Evolutionary conservation across 2,113 vertebrate species (phyloP), one percentile per base, ranked within the genome.

Genomic region (Ctenodactylus gundi): DNA sequence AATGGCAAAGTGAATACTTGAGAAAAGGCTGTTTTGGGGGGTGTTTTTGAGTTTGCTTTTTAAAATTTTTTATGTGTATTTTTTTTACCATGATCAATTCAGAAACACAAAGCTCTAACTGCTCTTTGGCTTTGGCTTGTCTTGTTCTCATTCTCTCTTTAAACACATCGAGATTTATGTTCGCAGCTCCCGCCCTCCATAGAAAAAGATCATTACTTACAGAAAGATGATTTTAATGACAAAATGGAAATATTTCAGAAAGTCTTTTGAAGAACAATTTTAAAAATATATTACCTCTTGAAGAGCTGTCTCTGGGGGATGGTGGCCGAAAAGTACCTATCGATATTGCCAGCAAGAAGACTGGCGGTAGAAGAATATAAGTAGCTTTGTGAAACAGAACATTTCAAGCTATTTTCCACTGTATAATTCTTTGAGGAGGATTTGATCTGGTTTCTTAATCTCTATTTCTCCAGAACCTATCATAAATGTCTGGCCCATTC

Each of bases 171-270:
- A 34, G 53, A 67, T 78, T 9, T 39, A 20, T 15, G 12, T 21
- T 1, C 6, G 10, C 13, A 39, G 20, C 7, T 29, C 25, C 27
- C 55, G 20, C 7, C 3, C 7, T n/a, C 25, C 12, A 15, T 7
- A 44, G 53, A 39, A 29, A 57, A 23, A 89, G 34, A 62, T 7
- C 1, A 25, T n/a, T 53, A 20, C 27, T 31, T 88, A 41, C 2
- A 55, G 20, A 96, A 91, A 55, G 53, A 67, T 6, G 21, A 68
- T 46, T 78, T 82, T n/a, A 87, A n/a, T 80, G 5, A 58, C 14
- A 41, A 21, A 6, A 72, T 81, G 67, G 41, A 21, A 53, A 85
- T 41, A 76, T 41, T 77, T 78, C 46, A 85, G 64, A 62, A 90
- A 89, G 9, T 39, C 41, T 14, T 36, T 77, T 81, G 25, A 88